These are phyloP conservation scores for Drosophila ambigua DNA, from an alignment of 1,140 invertebrate species.

Conservation along the genomic window DNA sequence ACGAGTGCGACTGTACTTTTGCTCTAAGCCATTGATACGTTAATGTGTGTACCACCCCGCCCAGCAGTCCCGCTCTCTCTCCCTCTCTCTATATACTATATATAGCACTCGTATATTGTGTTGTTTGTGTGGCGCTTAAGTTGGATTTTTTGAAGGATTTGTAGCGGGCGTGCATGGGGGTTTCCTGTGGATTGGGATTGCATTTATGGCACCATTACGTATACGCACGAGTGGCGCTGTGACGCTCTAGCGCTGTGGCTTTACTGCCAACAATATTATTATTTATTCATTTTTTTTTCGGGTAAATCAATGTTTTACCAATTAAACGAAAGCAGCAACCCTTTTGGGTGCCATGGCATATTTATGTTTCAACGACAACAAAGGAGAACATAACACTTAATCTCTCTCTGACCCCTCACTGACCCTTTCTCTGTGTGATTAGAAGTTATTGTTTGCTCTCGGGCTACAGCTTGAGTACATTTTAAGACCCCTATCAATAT, in stretches of 20 bases:
- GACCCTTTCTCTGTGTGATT: constrained; percentile 3
- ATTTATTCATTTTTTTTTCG: constrained; percentile 38
- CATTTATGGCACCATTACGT: constrained; percentile 49
- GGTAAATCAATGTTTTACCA: constrained; percentile 20
- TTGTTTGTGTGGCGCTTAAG: constrained; percentile 48
- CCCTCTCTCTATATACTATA: background rate
- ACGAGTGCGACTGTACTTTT: constrained; percentile 28
- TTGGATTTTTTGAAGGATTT: constrained; percentile 65
- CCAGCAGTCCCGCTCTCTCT: background rate
- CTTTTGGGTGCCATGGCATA: background rate
- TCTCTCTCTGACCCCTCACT: constrained; percentile 5
- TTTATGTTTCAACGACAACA: background rate
- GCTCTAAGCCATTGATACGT: constrained; percentile 74
- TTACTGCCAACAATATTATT: constrained; percentile 20
- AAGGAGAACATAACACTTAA: constrained; percentile 1
- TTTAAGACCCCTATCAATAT: constrained; percentile 37
- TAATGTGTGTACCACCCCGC: constrained; percentile 47
- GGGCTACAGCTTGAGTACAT: background rate
- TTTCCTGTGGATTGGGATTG: constrained; percentile 18
- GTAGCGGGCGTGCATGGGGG: constrained; percentile 1
- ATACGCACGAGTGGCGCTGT: constrained; percentile 39
- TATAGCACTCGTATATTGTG: background rate
- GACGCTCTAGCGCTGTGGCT: too few species aligned
- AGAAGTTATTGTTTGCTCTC: constrained; percentile 9
- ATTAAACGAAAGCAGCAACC: background rate